phyloP scores from a whole-genome alignment of 2,797 vertebrate species.

The Martes flavigula region DNA sequence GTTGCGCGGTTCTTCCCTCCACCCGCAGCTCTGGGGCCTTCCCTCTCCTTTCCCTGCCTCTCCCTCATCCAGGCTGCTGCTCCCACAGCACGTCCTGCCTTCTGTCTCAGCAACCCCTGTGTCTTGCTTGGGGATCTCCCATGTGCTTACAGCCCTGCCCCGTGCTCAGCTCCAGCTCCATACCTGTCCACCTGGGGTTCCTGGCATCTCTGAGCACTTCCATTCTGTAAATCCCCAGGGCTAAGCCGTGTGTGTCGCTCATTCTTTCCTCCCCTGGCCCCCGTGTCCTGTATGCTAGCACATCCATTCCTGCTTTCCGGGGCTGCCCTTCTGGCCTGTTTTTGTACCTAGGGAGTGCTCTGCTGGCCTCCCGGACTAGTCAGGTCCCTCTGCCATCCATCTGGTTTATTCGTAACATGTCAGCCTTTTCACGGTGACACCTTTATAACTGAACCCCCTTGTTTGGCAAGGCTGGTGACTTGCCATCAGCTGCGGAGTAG shows the following conservation, averaged over 20 bases:
- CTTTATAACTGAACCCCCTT: background rate
- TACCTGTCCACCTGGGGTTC: background rate
- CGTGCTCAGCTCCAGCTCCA: background rate
- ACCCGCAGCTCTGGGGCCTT: background rate
- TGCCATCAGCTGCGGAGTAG: background rate
- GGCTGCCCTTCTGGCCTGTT: background rate
- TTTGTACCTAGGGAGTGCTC: background rate
- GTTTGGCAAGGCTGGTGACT: background rate
- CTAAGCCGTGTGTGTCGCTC: fast-evolving
- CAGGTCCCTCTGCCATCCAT: background rate
- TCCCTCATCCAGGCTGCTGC: fast-evolving
- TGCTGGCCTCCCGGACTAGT: background rate
- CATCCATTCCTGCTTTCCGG: background rate
- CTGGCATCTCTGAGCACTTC: background rate
- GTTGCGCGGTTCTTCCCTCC: background rate
- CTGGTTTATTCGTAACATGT: background rate
- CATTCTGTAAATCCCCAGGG: background rate
- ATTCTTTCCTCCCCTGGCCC: background rate
- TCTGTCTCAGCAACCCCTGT: fast-evolving
- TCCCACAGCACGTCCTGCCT: background rate
- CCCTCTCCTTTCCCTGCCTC: background rate
- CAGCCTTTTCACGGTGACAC: background rate
- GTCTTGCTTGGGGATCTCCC: background rate
- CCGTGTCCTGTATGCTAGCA: background rate
- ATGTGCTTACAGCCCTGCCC: background rate